These are phyloP conservation scores for Drosophila obscura DNA, from an alignment of 1,140 invertebrate species.

Conservation along the genomic window DNA sequence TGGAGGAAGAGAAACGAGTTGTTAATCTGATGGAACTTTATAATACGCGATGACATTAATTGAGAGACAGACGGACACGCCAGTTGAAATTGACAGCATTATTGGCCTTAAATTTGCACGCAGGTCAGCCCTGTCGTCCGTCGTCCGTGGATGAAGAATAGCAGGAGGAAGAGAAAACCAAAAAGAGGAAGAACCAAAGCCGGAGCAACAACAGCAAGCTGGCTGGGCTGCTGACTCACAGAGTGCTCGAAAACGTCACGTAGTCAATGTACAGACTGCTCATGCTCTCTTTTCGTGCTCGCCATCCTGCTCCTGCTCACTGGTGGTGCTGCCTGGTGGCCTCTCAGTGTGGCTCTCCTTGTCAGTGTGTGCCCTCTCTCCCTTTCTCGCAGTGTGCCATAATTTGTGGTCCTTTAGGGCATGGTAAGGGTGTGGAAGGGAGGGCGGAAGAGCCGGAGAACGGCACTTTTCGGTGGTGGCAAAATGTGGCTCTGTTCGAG, in stretches of 20 bases:
- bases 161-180: neutral
- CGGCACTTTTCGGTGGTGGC: conserved; percentile 74
- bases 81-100: conserved; percentile 78
- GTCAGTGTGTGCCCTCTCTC: conserved; percentile 6
- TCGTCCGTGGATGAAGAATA: neutral
- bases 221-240: conserved; percentile 53
- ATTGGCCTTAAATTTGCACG: conserved; percentile 74
- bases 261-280: conserved; percentile 42
- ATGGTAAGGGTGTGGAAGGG: conserved; percentile 16
- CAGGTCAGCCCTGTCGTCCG: conserved; percentile 17
- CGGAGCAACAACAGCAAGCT: neutral
- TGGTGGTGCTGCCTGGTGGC: neutral
- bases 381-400: conserved; percentile 47
- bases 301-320: conserved; percentile 1
- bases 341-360: neutral
- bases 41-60: conserved; percentile 79
- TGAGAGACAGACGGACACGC: conserved; percentile 63
- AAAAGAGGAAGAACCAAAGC: conserved; percentile 7
- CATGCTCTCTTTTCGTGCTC: conserved; percentile 3
- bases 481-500: conserved; percentile 62
- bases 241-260: conserved; percentile 54
- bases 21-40: conserved; percentile 71
- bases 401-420: conserved; percentile 77
- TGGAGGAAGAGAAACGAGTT: conserved; percentile 22
- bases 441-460: conserved; percentile 8